Conservation (phyloP, 2,888 invertebrate genomes). For the Dryomyza anilis region DNA sequence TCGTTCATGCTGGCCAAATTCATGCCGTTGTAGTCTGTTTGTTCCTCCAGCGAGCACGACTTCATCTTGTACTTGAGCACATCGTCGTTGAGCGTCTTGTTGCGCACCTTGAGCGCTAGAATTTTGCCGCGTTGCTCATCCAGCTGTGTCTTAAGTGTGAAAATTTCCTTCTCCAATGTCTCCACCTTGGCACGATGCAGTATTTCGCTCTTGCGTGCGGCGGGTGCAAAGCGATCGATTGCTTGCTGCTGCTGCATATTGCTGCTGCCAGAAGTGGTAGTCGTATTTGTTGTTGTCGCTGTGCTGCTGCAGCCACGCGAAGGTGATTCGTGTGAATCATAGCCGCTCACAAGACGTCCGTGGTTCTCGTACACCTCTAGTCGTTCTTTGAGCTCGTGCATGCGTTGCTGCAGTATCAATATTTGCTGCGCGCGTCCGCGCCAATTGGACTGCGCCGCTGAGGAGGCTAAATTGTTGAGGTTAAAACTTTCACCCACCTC, state of each 20-base stretch:
- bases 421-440: conserved; percentile 81
- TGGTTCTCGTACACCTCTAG: conserved; percentile 48
- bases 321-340: neutral
- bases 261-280: neutral
- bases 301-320: neutral
- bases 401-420: conserved; percentile 70
- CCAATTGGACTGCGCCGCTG: conserved; percentile 67
- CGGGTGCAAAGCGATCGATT: conserved; percentile 49
- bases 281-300: neutral
- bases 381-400: conserved; percentile 71
- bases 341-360: neutral
- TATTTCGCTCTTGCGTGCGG: conserved; percentile 65
- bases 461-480: conserved; percentile 66
- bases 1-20: conserved; percentile 68
- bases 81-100: conserved; percentile 73
- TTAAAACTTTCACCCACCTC: conserved; percentile 77
- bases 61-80: conserved; percentile 66
- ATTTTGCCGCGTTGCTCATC: conserved; percentile 69
- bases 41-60: conserved; percentile 67
- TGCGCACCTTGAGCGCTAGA: conserved; percentile 72
- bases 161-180: conserved; percentile 67
- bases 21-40: conserved; percentile 69
- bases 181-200: conserved; percentile 66
- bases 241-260: neutral
- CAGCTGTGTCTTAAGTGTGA: conserved; percentile 64